phyloP scores from a whole-genome alignment of 2,797 vertebrate genomes.

The Acanthornis magna region DNA sequence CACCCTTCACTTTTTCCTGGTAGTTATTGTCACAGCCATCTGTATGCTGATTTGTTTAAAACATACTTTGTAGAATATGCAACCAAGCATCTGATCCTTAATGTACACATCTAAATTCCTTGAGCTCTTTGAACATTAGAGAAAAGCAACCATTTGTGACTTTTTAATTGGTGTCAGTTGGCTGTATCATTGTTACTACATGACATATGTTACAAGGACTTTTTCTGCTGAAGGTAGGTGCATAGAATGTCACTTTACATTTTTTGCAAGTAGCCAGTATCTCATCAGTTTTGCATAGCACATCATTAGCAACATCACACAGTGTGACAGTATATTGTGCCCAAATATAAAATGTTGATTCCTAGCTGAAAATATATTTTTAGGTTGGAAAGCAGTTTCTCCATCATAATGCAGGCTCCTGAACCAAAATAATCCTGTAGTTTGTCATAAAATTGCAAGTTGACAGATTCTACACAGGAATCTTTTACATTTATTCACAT shows the following conservation, averaged over 20 bases:
- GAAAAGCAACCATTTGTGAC: conserved; percentile 63
- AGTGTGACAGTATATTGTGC: conserved; percentile 18
- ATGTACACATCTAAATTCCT: conserved; percentile 57
- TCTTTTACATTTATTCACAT: conserved; percentile 15
- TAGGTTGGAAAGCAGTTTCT: conserved; percentile 1
- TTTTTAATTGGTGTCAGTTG: conserved; percentile 70
- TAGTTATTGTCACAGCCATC: conserved; percentile 53
- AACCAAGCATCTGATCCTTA: conserved; percentile 52
- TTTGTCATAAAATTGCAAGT: conserved; percentile 36
- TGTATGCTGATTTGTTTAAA: conserved; percentile 55
- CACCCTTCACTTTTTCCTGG: conserved; percentile 1
- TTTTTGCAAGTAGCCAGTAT: conserved; percentile 48
- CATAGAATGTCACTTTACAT: conserved; percentile 40
- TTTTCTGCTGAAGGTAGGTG: not conserved
- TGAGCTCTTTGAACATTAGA: conserved; percentile 48
- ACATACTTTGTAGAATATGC: conserved; percentile 48
- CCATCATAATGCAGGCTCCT: not conserved
- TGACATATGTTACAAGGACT: conserved; percentile 51
- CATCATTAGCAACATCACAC: conserved; percentile 53
- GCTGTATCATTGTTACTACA: conserved; percentile 59
- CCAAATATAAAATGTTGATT: conserved; percentile 32
- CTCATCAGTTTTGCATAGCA: conserved; percentile 51
- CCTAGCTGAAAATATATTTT: conserved; percentile 7
- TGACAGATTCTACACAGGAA: not conserved
- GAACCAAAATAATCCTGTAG: conserved; percentile 2